phyloP scores from a whole-genome alignment of 2,113 vertebrate genomes.

The Ciconia maguari region DNA sequence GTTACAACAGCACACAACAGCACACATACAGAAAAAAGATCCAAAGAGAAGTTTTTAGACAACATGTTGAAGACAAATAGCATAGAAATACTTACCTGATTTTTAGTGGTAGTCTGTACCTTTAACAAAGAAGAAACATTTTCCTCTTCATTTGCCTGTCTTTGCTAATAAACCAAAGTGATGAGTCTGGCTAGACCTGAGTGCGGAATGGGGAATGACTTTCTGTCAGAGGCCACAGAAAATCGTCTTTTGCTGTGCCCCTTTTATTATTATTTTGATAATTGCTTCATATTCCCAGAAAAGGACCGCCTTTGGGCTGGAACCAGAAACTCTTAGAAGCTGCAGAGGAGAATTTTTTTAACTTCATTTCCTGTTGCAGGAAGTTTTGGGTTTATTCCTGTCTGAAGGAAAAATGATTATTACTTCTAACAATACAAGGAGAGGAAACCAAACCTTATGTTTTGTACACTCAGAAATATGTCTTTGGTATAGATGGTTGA shows the following conservation, averaged over 20 bases:
- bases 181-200: background rate
- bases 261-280: conserved; percentile 3
- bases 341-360: background rate
- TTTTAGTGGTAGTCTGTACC: background rate
- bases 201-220: background rate
- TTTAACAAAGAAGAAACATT: background rate
- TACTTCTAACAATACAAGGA: background rate
- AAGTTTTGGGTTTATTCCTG: background rate
- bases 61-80: background rate
- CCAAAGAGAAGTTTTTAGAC: background rate
- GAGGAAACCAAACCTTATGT: background rate
- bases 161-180: background rate
- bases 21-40: background rate
- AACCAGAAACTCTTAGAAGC: background rate
- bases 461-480: background rate
- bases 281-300: background rate
- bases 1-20: background rate
- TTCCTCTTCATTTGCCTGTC: background rate
- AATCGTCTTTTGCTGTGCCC: background rate
- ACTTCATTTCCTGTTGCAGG: background rate
- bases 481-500: background rate
- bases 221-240: background rate
- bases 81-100: background rate
- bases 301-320: background rate
- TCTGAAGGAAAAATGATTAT: background rate